Conservation (phyloP, 1,140 invertebrate species). For the Achatina immaculata region DNA sequence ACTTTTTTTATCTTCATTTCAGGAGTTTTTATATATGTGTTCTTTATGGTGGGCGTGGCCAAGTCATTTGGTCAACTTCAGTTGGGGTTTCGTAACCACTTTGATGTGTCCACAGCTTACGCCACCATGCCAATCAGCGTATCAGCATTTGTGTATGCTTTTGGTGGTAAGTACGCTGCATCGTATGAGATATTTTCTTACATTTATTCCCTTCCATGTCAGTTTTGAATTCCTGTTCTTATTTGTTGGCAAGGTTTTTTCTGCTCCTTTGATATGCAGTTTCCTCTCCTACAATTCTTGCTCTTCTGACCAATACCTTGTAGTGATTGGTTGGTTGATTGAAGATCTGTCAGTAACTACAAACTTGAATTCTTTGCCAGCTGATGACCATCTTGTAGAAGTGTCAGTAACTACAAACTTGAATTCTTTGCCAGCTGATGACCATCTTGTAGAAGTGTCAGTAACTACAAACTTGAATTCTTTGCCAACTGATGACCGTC, state of each 20-base stretch:
- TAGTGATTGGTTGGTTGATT: too few species aligned
- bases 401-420: too few species aligned
- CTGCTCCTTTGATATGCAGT: background rate
- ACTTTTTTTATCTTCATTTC: conserved; percentile 28
- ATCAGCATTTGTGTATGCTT: conserved; percentile 49
- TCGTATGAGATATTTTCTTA: background rate
- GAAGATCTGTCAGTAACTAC: too few species aligned
- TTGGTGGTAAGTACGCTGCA: conserved; percentile 44
- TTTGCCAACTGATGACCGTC: too few species aligned
- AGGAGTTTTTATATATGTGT: conserved; percentile 51
- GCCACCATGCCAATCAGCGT: conserved; percentile 50
- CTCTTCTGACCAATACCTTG: background rate
- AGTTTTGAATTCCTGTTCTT: background rate
- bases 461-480: too few species aligned
- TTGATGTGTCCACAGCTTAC: conserved; percentile 48
- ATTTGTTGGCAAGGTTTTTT: background rate
- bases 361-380: too few species aligned
- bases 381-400: too few species aligned
- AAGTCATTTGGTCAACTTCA: conserved; percentile 56
- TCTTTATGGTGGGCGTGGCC: conserved; percentile 58
- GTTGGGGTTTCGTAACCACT: conserved; percentile 44
- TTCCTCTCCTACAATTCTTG: background rate
- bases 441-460: too few species aligned
- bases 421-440: too few species aligned
- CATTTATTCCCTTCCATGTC: background rate